Conservation (phyloP, 1,140 invertebrate species). For the Drosophila yakuba region DNA sequence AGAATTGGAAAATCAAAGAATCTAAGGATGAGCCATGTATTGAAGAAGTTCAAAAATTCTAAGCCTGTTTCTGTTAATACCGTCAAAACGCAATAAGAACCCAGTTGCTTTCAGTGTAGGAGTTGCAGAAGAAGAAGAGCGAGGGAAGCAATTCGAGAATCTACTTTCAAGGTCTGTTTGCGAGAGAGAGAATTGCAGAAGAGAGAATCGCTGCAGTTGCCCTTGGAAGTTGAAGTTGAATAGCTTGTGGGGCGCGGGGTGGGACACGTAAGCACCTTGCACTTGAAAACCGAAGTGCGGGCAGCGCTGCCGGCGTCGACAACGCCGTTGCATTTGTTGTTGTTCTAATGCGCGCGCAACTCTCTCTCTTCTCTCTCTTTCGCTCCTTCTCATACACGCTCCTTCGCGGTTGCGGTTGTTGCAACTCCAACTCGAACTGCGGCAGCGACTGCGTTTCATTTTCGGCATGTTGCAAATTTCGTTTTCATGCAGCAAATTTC, state of each 20-base stretch:
- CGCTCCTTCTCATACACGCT: background rate
- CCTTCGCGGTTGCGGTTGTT: conserved; percentile 3
- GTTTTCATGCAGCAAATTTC: conserved; percentile 80
- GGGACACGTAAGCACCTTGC: conserved; percentile 54
- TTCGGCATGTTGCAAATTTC: conserved; percentile 77
- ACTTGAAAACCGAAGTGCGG: conserved; percentile 70
- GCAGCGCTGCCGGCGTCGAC: conserved; percentile 24
- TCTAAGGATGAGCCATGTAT: too few relatives aligned
- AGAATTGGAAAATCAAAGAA: too few relatives aligned
- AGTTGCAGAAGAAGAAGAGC: conserved; percentile 9
- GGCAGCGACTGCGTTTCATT: conserved; percentile 52
- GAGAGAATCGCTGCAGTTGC: conserved; percentile 64
- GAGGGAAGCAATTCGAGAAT: conserved; percentile 27
- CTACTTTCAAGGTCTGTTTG: conserved; percentile 80
- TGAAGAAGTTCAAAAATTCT: background rate
- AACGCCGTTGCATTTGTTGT: conserved; percentile 33
- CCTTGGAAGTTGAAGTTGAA: conserved; percentile 64
- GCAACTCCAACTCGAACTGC: conserved; percentile 29
- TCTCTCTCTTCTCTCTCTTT: background rate
- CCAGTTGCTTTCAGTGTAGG: conserved; percentile 6
- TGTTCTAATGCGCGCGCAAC: conserved; percentile 57
- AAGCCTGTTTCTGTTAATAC: background rate
- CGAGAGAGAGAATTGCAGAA: conserved; percentile 19
- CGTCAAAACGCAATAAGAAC: background rate
- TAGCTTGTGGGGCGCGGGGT: background rate